A percentile compares a stretch with the other conserved stretches of the same genome.
Evolutionary conservation across 1,140 invertebrate genomes (phyloP).

Genomic region (Drosophila mayri): DNA sequence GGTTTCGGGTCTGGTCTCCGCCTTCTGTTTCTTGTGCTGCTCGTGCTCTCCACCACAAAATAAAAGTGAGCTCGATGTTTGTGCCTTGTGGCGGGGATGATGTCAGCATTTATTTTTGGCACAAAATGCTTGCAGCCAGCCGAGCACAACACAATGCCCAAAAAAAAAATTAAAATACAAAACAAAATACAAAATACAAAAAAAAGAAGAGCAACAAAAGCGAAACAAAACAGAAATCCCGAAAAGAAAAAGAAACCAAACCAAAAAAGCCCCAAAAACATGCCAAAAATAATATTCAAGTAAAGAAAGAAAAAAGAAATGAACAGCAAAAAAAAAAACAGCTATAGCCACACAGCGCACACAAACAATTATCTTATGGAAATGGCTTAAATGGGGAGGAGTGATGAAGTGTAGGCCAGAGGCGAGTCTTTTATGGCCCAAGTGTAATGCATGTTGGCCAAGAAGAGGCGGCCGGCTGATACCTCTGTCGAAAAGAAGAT

Average conservation of each 20-base stretch:
- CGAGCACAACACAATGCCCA: constrained; percentile 54
- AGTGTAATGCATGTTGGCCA: constrained; percentile 42
- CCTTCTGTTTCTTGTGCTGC: neutral
- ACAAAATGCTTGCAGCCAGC: constrained; percentile 56
- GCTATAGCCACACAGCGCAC: constrained; percentile 1
- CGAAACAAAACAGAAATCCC: constrained; percentile 72
- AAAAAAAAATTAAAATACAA: constrained; percentile 20
- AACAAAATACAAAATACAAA: constrained; percentile 11
- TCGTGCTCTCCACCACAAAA: constrained; percentile 27
- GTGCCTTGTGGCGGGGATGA: constrained; percentile 56
- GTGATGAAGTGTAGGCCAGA: constrained; percentile 43
- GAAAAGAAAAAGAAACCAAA: constrained; percentile 30
- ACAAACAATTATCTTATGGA: constrained; percentile 52
- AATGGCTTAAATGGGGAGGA: constrained; percentile 28
- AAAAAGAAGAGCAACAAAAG: constrained; percentile 54
- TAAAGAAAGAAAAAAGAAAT: constrained; percentile 4
- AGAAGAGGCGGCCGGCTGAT: constrained; percentile 12
- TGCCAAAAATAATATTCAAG: constrained; percentile 81
- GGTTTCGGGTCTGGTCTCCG: neutral
- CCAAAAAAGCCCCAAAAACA: constrained; percentile 73
- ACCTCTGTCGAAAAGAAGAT: constrained; percentile 13
- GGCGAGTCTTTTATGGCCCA: constrained; percentile 38
- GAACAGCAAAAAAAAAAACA: neutral
- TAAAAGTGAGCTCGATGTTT: constrained; percentile 59
- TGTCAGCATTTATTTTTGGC: constrained; percentile 82